phyloP scores from a whole-genome alignment of 2,113 vertebrate genomes.

The Romanogobio albipinnatus region DNA sequence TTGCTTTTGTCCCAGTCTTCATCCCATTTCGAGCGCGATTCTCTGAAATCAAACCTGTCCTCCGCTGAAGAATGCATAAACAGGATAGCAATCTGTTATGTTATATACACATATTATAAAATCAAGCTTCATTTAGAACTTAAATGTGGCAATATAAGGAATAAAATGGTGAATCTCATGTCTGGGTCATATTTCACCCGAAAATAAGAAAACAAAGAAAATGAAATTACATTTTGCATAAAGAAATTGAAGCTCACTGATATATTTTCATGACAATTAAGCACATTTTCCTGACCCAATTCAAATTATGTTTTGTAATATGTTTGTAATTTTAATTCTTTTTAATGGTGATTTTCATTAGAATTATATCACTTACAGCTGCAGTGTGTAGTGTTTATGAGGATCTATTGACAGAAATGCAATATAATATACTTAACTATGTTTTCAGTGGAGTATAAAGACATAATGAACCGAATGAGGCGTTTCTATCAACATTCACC shows the following conservation, averaged over 20 bases:
- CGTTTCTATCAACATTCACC: no score
- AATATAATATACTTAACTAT: no score
- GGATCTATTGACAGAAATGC: no score
- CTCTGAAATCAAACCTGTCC: slow-evolving; percentile 86
- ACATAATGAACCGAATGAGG: no score
- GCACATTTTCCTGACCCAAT: not conserved
- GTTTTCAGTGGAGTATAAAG: no score
- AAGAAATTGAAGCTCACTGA: not conserved
- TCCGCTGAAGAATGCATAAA: slow-evolving; percentile 67
- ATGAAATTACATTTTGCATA: not conserved
- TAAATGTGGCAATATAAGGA: not conserved
- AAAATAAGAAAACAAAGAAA: not conserved
- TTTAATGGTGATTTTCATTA: not conserved
- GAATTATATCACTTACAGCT: not conserved
- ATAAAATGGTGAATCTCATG: not conserved
- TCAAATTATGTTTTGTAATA: not conserved
- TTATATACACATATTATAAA: not conserved
- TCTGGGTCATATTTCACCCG: not conserved
- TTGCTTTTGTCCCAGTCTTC: slow-evolving; percentile 95
- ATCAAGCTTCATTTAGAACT: not conserved
- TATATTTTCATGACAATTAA: not conserved
- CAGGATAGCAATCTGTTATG: slow-evolving; percentile 48
- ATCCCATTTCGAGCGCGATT: slow-evolving; percentile 89
- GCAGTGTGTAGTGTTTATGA: no score
- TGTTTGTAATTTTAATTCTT: slow-evolving; percentile 13